Evolutionary conservation across 2,797 vertebrate species (phyloP), one percentile per base, ranked within the genome.

Genomic region (Micrastur ruficollis): DNA sequence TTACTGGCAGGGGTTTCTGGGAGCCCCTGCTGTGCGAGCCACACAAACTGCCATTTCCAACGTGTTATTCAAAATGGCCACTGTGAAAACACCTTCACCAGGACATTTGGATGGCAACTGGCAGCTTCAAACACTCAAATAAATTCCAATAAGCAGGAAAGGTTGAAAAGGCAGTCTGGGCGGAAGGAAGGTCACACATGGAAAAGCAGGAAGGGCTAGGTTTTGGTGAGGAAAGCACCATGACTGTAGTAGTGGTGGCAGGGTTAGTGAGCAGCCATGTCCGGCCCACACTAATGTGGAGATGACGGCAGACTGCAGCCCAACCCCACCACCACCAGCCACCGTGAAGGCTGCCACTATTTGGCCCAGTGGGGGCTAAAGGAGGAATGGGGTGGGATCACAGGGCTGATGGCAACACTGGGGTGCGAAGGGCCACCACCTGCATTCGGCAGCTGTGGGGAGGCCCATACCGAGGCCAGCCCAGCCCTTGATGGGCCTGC

Each of bases 341-440:
- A 40, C 52, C 29, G 29, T 89, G 81, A 93, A 84, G 70, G 75
- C 75, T 86, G 42, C 50, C 40, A 61, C 86, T 66, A 85, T 81
- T 91, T 66, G 40, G 40, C 34, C 71, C 13, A 8, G 59, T 11
- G 14, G 59, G 31, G 27, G 21, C 62, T 38, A 85, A 65, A 82
- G 22, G 44, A 73, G 75, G 90, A 67, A 68, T 83, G 61, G 86
- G 61, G 44, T 29, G 23, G 70, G 46, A 78, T 27, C 49, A 55
- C 52, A 27, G 56, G 68, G 40, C 55, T 71, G 86, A 72, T 3
- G 20, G 61, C 58, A 70, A 46, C 23, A 9, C 23, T 20, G 31
- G 9, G 18, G 20, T 5, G 3, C 3, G 21, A 65, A 23, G 50
- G 25, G 11, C 29, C 44, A 22, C 18, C 2, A 6, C 16, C 50